These are phyloP conservation scores for Ascidia mentula DNA, from an alignment of 23 tunicate genomes.

Conservation along the genomic window DNA sequence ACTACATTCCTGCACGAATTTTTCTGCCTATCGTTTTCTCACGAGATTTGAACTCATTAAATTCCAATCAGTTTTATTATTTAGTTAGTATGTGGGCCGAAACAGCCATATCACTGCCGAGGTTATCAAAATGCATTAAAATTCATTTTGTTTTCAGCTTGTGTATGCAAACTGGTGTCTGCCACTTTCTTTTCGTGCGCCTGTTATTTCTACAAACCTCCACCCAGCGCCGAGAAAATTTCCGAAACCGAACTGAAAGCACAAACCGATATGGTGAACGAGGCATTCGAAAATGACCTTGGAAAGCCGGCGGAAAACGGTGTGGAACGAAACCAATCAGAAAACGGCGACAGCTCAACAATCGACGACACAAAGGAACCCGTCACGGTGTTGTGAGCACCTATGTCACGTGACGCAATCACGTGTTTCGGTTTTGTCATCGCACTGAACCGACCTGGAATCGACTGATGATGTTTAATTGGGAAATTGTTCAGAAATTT, in stretches of 20 bases:
- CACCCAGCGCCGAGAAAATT: not conserved
- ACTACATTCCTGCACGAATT: no score
- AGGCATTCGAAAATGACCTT: slow-evolving; percentile 4
- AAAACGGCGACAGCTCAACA: no score
- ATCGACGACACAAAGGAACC: not conserved
- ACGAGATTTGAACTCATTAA: no score
- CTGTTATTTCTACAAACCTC: slow-evolving; percentile 61
- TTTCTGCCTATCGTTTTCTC: no score
- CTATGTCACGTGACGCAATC: not conserved
- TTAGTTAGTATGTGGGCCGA: no score
- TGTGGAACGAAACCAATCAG: not conserved
- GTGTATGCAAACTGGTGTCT: slow-evolving; percentile 39
- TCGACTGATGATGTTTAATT: no score
- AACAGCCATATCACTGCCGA: no score
- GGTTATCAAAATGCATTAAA: no score
- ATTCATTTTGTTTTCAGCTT: slow-evolving; percentile 45
- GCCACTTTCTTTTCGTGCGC: slow-evolving; percentile 38
- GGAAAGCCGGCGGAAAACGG: not conserved
- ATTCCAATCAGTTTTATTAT: no score
- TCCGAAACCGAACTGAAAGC: not conserved
- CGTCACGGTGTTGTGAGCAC: slow-evolving; percentile 3
- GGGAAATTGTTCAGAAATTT: no score
- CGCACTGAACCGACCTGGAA: not conserved
- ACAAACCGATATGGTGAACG: not conserved
- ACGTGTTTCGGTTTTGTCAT: no score